phyloP scores from a whole-genome alignment of 2,797 vertebrate species.

The Bucorvus abyssinicus region DNA sequence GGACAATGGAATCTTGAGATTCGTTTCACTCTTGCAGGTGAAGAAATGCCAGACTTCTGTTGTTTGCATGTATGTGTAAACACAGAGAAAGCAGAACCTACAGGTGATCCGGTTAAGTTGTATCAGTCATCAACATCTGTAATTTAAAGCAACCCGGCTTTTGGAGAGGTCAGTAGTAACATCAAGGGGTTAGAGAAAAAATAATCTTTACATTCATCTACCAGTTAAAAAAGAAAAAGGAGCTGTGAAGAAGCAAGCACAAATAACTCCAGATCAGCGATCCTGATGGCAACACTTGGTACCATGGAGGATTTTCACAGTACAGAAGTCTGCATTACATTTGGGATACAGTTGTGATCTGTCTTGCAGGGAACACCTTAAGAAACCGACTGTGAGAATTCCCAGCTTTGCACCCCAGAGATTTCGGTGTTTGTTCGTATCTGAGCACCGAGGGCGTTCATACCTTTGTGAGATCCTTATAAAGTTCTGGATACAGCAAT shows the following conservation, averaged over 20 bases:
- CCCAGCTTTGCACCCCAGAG: not conserved
- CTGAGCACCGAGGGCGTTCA: not conserved
- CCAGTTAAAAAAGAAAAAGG: not conserved
- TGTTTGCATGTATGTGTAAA: not conserved
- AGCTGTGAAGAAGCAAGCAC: not conserved
- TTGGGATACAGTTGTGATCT: not conserved
- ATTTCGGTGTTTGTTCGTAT: not conserved
- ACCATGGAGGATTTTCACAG: not conserved
- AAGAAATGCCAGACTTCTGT: not conserved
- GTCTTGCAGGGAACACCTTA: not conserved
- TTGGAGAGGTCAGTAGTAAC: not conserved
- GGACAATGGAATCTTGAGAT: not conserved
- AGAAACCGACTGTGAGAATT: not conserved
- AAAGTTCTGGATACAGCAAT: slow-evolving; percentile 95
- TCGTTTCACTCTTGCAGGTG: not conserved
- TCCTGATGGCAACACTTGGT: not conserved
- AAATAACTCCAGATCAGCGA: not conserved
- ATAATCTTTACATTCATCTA: not conserved
- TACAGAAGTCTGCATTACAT: not conserved
- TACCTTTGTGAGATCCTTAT: slow-evolving; percentile 99
- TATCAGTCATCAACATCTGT: not conserved
- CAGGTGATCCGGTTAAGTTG: not conserved
- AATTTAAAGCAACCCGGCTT: not conserved
- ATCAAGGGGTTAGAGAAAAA: not conserved
- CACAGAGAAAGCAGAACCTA: not conserved